Base-by-base conservation (phyloP, 2,113 vertebrate genomes). In the Phocoena phocoena region DNA sequence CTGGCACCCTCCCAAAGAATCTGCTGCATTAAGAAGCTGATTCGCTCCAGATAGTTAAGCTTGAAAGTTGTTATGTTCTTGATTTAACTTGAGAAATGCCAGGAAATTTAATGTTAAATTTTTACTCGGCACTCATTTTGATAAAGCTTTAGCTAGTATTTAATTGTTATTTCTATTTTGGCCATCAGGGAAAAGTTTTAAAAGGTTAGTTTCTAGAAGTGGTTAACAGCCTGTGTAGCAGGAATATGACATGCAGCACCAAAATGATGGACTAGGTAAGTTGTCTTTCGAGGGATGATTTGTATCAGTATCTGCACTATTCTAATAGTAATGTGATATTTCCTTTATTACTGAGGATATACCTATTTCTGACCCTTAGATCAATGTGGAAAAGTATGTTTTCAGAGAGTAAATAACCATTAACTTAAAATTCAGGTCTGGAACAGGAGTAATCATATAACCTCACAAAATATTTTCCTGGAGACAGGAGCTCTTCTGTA, bases 21-120 rank as follows among this genome's bases (percentile, higher is more conserved):
- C 71, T 92, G 80, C 83, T 94, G 71, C n/a, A 65, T 95, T 84
- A 80, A 96, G 93, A 95, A 94, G 95, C 97, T 95, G 87, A 95
- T 96, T 95, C 87, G 86, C 90, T 96, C 90, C 90, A 67, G 62
- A 96, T 88, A 97, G 96, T 93, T 95, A 95, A 96, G 90, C 87
- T 94, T 82, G 60, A 96, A 96, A 74, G 62, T 94, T 50, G 18
- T 90, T 90, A 80, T 67, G 82, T 68, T 97, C 98, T 95, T 93
- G 76, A 67, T 85, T 93, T 92, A 90, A 93, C 85, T 95, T 97
- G 92, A 93, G 86, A 98, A 97, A 96, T 96, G 38, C 81, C 90
- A 96, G 91, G 86, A 97, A 93, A 86, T 92, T 95, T 91, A 94
- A 95, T 90, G 88, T 96, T 93, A 97, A 80, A 80, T 74, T 96